These are phyloP conservation scores for Periophthalmus magnuspinnatus DNA, from an alignment of 2,797 vertebrate genomes.

Conservation along the genomic window DNA sequence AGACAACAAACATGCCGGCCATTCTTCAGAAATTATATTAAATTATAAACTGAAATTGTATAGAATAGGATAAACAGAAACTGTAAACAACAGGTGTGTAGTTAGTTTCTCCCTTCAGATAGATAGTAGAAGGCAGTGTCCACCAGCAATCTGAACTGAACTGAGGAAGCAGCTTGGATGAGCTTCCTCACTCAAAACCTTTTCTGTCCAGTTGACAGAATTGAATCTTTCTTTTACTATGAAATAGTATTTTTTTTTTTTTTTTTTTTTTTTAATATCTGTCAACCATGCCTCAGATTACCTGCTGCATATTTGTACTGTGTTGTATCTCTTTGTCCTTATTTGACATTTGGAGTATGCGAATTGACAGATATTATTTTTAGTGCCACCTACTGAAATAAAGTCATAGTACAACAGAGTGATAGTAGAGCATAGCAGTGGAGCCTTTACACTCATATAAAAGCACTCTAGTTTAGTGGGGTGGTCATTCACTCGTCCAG, in stretches of 20 bases:
- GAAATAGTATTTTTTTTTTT: too few relatives aligned
- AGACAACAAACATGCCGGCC: background rate
- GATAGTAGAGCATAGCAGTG: constrained; percentile 34
- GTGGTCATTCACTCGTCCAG: constrained; percentile 43
- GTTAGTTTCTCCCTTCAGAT: too few relatives aligned
- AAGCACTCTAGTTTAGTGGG: constrained; percentile 50
- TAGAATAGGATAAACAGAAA: background rate
- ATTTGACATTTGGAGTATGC: constrained; percentile 50
- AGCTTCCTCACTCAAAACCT: too few relatives aligned
- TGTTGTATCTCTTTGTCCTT: constrained; percentile 45
- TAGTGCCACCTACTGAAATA: constrained; percentile 67
- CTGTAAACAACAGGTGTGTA: too few relatives aligned
- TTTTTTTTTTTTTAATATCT: constrained; percentile 23
- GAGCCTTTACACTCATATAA: constrained; percentile 39
- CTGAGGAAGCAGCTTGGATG: too few relatives aligned
- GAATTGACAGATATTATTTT: constrained; percentile 51
- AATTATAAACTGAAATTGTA: background rate
- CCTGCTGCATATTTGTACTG: constrained; percentile 45
- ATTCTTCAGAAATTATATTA: background rate
- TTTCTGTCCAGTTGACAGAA: too few relatives aligned
- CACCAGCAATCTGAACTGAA: too few relatives aligned
- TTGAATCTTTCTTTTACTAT: too few relatives aligned
- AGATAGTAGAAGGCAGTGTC: too few relatives aligned
- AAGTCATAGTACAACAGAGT: constrained; percentile 46
- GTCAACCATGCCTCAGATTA: constrained; percentile 30